Base-by-base conservation (phyloP, 2,888 invertebrate genomes). In the Drosophila setosimentum region DNA sequence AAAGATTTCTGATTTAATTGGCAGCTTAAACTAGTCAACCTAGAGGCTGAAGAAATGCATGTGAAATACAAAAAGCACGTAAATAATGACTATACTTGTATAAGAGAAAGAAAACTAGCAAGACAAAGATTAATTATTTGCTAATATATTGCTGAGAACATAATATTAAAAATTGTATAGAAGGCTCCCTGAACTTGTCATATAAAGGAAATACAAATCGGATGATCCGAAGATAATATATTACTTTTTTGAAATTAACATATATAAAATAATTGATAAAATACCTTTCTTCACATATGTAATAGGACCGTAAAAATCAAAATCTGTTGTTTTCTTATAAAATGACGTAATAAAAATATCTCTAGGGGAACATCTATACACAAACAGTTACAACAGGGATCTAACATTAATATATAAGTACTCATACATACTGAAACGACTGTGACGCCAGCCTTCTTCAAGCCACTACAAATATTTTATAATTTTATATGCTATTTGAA, bases 391-490 rank as follows among this genome's bases (percentile, higher is more conserved):
- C 29, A 61, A 54, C 49, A 66, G 66, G 27, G 51, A 27, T 50
- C 32, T 29, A 32, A 40, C 29, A 49, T n/a, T n/a, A n/a, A n/a
- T 63, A 67, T 16, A 42, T 5, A 40, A 13, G 53, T 59, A 49
- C n/a, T 21, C 45, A 66, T 50, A 83, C 57, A 72, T 54, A 68
- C 18, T 64, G 30, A 57, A 57, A 8, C n/a, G 49, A 70, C 79
- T 66, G 61, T 54, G 74, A 74, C 74, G 51, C 62, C 59, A 68
- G 69, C 60, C 66, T 63, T 72, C 63, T 71, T 72, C 66, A 69
- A 63, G 68, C 73, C 73, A 69, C 66, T 68, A 64, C 62, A 84
- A 83, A 83, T 86, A 81, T 76, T 87, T 84, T 81, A 81, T 87
- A 81, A 81, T 79, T 70, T 87, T 79, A 64, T 73, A 72, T 83